Percentiles rank a stretch among this genome's conserved stretches.
Conservation (phyloP, 2,888 invertebrate species). For the Drosophila mayaguana region DNA sequence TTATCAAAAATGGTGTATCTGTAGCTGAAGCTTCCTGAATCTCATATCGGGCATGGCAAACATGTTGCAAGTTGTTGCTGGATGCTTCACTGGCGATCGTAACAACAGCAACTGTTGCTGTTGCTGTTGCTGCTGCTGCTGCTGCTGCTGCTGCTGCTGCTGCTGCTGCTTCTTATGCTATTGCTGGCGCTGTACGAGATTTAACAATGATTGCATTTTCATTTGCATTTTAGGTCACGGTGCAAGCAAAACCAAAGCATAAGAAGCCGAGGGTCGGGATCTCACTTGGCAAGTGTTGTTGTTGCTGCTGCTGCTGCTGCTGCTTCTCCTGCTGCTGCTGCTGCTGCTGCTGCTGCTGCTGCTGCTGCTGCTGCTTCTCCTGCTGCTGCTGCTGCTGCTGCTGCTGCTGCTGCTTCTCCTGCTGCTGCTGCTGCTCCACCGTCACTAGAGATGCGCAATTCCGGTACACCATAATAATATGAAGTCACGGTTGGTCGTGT, state of each 20-base stretch:
- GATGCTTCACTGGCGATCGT: conserved; percentile 69
- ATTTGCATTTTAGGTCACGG: conserved; percentile 81
- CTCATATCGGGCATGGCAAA: conserved; percentile 66
- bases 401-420: no score
- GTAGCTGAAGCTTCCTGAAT: conserved; percentile 72
- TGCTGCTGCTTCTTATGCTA: conserved; percentile 44
- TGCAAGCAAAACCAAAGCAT: conserved; percentile 64
- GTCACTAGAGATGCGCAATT: conserved; percentile 26
- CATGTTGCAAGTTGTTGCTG: conserved; percentile 66
- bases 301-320: no score
- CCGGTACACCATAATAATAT: neutral
- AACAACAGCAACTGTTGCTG: conserved; percentile 56
- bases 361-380: no score
- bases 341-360: conserved; percentile 38
- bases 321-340: no score
- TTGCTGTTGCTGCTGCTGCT: conserved; percentile 35
- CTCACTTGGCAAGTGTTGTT: conserved; percentile 73
- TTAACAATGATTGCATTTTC: conserved; percentile 80
- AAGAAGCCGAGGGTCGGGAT: conserved; percentile 75
- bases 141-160: no score
- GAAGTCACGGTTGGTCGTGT: conserved; percentile 26
- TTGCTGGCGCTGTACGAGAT: conserved; percentile 72
- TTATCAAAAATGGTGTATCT: conserved; percentile 79
- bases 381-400: conserved; percentile 43
- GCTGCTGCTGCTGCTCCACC: neutral